Evolutionary conservation across 2,888 invertebrate species (phyloP).

Genomic region (Merodon equestris): DNA sequence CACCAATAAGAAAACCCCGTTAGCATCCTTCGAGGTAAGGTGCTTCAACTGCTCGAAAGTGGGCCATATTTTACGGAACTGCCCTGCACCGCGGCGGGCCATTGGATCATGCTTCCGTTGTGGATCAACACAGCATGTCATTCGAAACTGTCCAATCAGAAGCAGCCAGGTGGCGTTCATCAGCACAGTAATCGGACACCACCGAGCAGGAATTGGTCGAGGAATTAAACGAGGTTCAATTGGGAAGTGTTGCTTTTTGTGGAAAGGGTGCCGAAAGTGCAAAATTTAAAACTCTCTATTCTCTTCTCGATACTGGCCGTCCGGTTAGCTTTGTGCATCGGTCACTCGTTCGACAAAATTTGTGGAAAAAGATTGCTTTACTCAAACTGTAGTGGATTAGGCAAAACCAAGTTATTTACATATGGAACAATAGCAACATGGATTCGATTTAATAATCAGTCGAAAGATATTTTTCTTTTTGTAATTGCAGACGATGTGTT

Average conservation of each 20-base stretch:
- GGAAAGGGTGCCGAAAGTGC: slow-evolving; percentile 9
- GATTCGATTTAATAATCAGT: slow-evolving; percentile 15
- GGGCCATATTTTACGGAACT: neutral
- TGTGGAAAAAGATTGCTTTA: slow-evolving; percentile 3
- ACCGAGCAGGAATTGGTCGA: neutral
- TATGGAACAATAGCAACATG: slow-evolving; percentile 12
- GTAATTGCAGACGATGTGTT: slow-evolving; percentile 28
- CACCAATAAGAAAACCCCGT: no score
- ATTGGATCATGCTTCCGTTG: slow-evolving; percentile 41
- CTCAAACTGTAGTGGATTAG: slow-evolving; percentile 21
- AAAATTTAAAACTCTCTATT: slow-evolving; percentile 4
- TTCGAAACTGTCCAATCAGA: slow-evolving; percentile 21
- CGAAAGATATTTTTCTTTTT: slow-evolving; percentile 16
- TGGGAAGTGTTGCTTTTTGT: slow-evolving; percentile 23
- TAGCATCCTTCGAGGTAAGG: no score
- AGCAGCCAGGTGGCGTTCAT: slow-evolving; percentile 5
- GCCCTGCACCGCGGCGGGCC: neutral
- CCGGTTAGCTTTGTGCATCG: slow-evolving; percentile 22
- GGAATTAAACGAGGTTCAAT: slow-evolving; percentile 9
- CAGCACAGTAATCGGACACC: neutral
- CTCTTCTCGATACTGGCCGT: slow-evolving; percentile 29
- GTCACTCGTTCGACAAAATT: slow-evolving; percentile 9
- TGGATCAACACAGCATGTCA: slow-evolving; percentile 24
- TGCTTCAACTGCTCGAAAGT: no score
- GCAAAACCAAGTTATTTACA: slow-evolving; percentile 25